Conservation (phyloP, 2,888 invertebrate species). For the Spilosoma lubricipeda region DNA sequence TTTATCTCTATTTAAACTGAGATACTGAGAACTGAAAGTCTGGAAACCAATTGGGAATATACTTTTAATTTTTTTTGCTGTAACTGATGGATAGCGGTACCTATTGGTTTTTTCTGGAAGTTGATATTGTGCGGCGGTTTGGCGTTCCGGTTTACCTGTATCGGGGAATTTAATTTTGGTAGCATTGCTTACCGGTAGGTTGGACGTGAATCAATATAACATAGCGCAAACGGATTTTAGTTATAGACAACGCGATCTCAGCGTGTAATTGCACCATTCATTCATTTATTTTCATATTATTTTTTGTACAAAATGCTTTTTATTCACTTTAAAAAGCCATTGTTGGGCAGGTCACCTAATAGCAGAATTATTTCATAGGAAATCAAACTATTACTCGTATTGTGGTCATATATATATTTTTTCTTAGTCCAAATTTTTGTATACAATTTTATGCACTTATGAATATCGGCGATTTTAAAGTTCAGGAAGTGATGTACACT, state of each 20-base stretch:
- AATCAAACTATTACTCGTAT: too few relatives aligned
- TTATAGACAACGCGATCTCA: background rate
- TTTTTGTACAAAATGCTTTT: background rate
- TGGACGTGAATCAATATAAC: conserved; percentile 1
- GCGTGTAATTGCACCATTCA: background rate
- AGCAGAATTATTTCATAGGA: too few relatives aligned
- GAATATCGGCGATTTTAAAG: too few relatives aligned
- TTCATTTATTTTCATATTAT: background rate
- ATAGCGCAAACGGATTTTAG: background rate
- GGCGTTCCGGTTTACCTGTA: conserved; percentile 11
- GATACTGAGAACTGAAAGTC: background rate
- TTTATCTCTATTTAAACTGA: background rate
- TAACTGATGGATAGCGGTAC: background rate
- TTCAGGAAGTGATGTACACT: background rate
- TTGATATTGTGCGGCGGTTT: background rate
- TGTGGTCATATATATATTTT: too few relatives aligned
- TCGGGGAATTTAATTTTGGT: conserved; percentile 17
- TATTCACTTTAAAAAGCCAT: background rate
- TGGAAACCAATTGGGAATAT: background rate
- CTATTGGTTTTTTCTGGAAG: conserved; percentile 6
- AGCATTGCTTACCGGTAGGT: conserved; percentile 4
- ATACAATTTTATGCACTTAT: too few relatives aligned
- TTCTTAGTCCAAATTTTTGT: too few relatives aligned
- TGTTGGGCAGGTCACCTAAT: background rate
- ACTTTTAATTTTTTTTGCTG: background rate